Percentiles rank a stretch among this genome's conserved stretches.
phyloP scores from a whole-genome alignment of 2,113 vertebrate species.

The Anser brachyrhynchus region DNA sequence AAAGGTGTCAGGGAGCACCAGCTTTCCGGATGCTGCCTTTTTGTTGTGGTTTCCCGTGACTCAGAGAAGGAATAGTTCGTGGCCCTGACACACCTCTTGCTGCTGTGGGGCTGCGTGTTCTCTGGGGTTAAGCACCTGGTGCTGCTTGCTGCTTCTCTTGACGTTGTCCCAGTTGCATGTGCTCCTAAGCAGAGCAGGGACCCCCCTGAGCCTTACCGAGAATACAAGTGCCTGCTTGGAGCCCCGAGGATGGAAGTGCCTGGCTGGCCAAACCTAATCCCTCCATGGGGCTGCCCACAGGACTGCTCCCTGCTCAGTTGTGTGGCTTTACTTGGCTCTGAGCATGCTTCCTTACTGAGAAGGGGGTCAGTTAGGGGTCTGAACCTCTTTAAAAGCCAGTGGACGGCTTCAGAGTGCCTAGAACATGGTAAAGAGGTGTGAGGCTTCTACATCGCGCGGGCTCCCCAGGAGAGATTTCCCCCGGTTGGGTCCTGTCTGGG shows the following conservation, averaged over 20 bases:
- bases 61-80: slow-evolving; percentile 48
- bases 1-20: background rate
- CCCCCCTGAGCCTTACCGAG: background rate
- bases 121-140: background rate
- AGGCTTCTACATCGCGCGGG: background rate
- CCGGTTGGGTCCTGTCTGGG: background rate
- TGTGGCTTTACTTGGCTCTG: background rate
- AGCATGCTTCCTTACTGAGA: background rate
- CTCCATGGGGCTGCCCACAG: background rate
- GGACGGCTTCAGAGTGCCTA: background rate
- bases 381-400: background rate
- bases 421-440: background rate
- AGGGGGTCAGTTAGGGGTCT: background rate
- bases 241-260: background rate
- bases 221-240: background rate
- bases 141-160: background rate
- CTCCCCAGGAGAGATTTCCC: background rate
- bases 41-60: slow-evolving; percentile 35
- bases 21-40: background rate
- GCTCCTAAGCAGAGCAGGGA: background rate
- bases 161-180: background rate
- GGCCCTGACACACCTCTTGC: background rate
- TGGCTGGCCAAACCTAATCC: background rate
- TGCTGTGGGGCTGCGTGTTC: slow-evolving; percentile 21
- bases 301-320: background rate